These are phyloP conservation scores for Pygocentrus nattereri DNA, from an alignment of 2,797 vertebrate genomes.

Conservation along the genomic window DNA sequence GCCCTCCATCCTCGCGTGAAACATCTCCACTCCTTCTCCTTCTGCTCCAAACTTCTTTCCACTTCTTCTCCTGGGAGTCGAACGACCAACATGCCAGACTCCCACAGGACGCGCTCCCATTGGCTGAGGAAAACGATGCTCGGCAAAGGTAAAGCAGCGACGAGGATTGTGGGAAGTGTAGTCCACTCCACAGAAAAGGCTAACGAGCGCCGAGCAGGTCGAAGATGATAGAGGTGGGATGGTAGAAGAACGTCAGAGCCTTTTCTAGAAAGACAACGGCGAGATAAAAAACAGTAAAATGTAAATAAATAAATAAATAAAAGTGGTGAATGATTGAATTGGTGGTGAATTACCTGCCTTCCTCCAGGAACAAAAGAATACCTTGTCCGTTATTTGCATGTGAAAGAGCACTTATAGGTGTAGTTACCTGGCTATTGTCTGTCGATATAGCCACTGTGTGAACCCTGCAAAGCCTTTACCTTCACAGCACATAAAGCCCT, in stretches of 20 bases:
- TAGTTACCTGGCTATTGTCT: no score
- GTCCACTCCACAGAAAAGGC: slow-evolving; percentile 29
- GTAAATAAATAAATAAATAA: no score
- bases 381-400: background rate
- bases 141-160: background rate
- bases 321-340: no score
- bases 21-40: slow-evolving; percentile 59
- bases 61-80: slow-evolving; percentile 46
- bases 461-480: slow-evolving; percentile 7
- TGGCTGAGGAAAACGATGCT: slow-evolving; percentile 36
- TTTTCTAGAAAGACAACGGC: no score
- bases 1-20: slow-evolving; percentile 72
- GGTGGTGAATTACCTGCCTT: background rate
- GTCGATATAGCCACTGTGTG: background rate
- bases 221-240: no score
- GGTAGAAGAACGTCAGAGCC: no score
- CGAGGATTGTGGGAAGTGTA: slow-evolving; percentile 71
- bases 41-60: slow-evolving; percentile 47
- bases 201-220: background rate
- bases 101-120: slow-evolving; percentile 62
- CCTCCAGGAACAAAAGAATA: background rate
- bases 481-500: background rate
- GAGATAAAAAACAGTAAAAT: no score
- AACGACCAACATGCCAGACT: slow-evolving; percentile 55
- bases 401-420: background rate